Evolutionary conservation across 2,888 invertebrate species (phyloP), one percentile per base, ranked within the genome.

Genomic region (Eristalis intricaria): DNA sequence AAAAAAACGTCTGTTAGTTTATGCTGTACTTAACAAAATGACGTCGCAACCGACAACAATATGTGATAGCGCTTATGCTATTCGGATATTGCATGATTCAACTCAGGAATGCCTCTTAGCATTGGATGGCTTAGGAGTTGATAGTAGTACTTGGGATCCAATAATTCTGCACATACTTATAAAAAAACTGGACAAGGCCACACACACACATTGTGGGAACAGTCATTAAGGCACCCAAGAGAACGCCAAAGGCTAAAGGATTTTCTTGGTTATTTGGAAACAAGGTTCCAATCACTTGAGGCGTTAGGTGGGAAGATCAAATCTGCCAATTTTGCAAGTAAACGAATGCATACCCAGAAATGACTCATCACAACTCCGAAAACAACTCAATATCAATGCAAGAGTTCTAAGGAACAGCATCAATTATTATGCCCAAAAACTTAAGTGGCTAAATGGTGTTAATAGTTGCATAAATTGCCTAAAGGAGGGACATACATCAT

Each of bases 401-500:
- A n/a, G n/a, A n/a, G n/a, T n/a, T n/a, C n/a, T n/a, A n/a, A n/a
- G n/a, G n/a, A n/a, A n/a, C n/a, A n/a, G n/a, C n/a, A n/a, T 60
- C 13, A 66, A 29, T 26, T 26, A n/a, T 66, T 50, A 11, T 19
- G 1, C 23, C 11, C 40, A 68, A 32, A 40, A 32, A 29, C 19
- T 68, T n/a, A n/a, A n/a, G n/a, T n/a, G n/a, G n/a, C n/a, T n/a
- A n/a, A n/a, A n/a, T 4, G 19, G n/a, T 7, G 26, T n/a, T 10
- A 71, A 40, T 0, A 38, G 23, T n/a, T 71, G 61, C 40, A 43
- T 61, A 15, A 71, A 60, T 60, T 71, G 71, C 19, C 38, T 40
- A 61, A n/a, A 40, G 7, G 43, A 61, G n/a, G 71, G 71, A 13
- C 71, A 71, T n/a, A 71, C 71, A 61, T 61, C 71, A 10, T 26